Evolutionary conservation across 2,888 invertebrate species (phyloP).

Genomic region (Omphaloscelis lunosa): DNA sequence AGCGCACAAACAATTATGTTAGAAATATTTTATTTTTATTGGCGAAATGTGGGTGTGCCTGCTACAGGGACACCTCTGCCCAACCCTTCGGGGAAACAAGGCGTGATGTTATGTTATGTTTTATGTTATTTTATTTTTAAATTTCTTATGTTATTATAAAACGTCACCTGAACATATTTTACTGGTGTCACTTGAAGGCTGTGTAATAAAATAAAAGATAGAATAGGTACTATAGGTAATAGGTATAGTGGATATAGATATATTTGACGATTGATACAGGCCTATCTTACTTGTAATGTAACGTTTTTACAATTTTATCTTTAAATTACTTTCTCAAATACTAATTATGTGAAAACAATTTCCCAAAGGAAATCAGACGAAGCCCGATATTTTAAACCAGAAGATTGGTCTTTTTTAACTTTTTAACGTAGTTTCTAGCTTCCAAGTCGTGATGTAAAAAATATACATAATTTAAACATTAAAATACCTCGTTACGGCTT

Average conservation of each 20-base stretch:
- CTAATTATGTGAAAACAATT: constrained; percentile 5
- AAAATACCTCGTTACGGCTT: constrained; percentile 62
- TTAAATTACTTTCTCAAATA: neutral
- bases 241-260: too few relatives aligned
- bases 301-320: neutral
- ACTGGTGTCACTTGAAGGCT: neutral
- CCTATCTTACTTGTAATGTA: neutral
- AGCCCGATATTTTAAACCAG: neutral
- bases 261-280: neutral
- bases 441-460: constrained; percentile 32
- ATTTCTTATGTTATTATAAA: constrained; percentile 25
- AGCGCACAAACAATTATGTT: constrained; percentile 62
- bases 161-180: neutral
- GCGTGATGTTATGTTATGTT: too few relatives aligned
- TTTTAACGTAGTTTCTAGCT: constrained; percentile 18
- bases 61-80: too few relatives aligned
- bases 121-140: constrained; percentile 44
- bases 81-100: too few relatives aligned
- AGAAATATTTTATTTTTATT: constrained; percentile 44
- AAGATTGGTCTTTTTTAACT: neutral
- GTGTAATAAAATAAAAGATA: neutral
- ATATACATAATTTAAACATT: constrained; percentile 58
- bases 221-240: too few relatives aligned
- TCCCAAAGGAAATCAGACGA: constrained; percentile 38
- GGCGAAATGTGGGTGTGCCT: too few relatives aligned